Evolutionary conservation across 2,113 vertebrate species (phyloP).

Genomic region (Elaphurus davidianus): DNA sequence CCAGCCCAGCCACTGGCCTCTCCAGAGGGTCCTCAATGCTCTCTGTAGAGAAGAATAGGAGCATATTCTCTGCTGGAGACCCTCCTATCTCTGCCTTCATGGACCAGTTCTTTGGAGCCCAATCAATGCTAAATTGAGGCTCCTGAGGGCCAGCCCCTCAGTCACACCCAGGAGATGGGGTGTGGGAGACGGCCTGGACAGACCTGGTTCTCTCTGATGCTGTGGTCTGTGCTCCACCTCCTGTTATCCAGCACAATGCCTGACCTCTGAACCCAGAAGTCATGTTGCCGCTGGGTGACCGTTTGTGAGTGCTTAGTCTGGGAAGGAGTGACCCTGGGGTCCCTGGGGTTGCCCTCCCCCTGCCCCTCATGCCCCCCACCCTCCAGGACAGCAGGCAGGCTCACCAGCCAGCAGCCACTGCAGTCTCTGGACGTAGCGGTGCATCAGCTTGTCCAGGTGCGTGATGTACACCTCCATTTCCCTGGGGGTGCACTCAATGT

Average conservation of each 20-base stretch:
- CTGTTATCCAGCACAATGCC: background rate
- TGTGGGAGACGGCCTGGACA: background rate
- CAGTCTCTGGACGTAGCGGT: conserved; percentile 80
- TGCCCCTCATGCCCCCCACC: rapidly evolving
- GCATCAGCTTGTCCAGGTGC: conserved; percentile 73
- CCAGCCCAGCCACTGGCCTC: background rate
- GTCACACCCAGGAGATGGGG: background rate
- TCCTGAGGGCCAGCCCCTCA: background rate
- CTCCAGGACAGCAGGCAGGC: background rate
- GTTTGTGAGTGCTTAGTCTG: background rate
- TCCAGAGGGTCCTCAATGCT: background rate
- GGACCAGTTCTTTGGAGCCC: background rate
- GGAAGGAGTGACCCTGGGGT: background rate
- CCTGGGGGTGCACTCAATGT: conserved; percentile 81
- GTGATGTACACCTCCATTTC: conserved; percentile 81
- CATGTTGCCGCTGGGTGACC: background rate
- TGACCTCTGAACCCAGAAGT: background rate
- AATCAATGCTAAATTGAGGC: background rate
- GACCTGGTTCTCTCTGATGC: background rate
- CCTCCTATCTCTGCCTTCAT: background rate
- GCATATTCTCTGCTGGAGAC: background rate
- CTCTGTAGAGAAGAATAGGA: background rate
- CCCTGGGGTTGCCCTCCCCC: background rate
- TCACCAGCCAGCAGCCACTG: conserved; percentile 90
- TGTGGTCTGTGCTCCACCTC: rapidly evolving